A percentile compares a stretch with the other conserved stretches of the same genome.
These are phyloP conservation scores for Molossus alvarezi DNA, from an alignment of 2,797 vertebrate genomes.

Conservation along the genomic window DNA sequence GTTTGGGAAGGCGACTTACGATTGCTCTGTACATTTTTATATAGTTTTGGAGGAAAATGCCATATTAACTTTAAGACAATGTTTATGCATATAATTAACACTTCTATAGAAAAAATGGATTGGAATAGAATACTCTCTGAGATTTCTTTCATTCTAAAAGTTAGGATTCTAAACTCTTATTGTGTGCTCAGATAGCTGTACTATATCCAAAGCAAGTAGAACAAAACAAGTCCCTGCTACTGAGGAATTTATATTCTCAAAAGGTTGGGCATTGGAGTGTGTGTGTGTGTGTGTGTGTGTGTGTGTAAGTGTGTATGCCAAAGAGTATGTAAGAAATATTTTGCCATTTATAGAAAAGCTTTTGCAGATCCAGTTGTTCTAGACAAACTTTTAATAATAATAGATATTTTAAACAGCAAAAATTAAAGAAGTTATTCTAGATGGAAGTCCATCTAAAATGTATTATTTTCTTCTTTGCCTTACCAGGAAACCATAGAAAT, in stretches of 20 bases:
- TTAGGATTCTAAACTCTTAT: neutral
- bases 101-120: conserved; percentile 1
- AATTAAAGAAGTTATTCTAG: conserved; percentile 17
- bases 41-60: neutral
- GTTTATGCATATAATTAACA: neutral
- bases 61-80: conserved; percentile 8
- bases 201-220: conserved; percentile 19
- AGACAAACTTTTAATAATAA: conserved; percentile 35
- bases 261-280: neutral
- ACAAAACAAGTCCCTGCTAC: neutral
- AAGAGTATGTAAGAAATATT: neutral
- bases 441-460: neutral
- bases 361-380: neutral
- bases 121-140: conserved; percentile 12
- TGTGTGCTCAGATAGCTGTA: neutral
- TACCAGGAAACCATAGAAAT: neutral
- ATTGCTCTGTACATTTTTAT: neutral
- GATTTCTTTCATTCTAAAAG: conserved; percentile 2
- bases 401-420: conserved; percentile 40
- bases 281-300: neutral
- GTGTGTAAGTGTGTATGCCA: neutral
- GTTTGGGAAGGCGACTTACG: neutral
- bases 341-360: neutral
- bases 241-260: conserved; percentile 37
- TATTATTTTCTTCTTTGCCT: neutral